Conservation (phyloP, 1,140 invertebrate genomes). For the Mizuhopecten yessoensis region DNA sequence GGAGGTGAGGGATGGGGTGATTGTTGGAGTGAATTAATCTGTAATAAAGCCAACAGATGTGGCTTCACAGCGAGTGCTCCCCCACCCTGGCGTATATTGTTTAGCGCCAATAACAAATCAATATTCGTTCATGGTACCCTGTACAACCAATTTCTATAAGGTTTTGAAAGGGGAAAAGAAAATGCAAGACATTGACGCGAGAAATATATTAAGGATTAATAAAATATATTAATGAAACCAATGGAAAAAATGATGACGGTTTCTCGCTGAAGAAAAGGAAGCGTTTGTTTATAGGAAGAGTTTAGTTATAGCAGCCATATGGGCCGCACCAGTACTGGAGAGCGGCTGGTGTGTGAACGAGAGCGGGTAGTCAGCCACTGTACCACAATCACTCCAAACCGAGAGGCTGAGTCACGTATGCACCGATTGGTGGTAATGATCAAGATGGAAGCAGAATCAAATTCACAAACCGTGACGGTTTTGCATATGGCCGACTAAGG, state of each 20-base stretch:
- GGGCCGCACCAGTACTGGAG: no score
- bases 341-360: not conserved
- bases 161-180: not conserved
- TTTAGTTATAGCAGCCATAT: slow-evolving; percentile 3
- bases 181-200: not conserved
- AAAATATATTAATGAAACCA: no score
- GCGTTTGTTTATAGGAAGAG: not conserved
- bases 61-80: not conserved
- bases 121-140: not conserved
- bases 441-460: not conserved
- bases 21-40: not conserved
- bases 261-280: not conserved
- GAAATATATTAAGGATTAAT: not conserved
- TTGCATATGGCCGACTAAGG: slow-evolving; percentile 3
- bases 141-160: not conserved
- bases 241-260: no score
- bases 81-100: not conserved
- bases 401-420: not conserved
- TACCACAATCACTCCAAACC: not conserved
- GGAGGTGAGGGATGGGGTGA: not conserved
- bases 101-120: not conserved
- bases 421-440: not conserved
- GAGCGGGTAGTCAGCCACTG: not conserved
- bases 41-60: not conserved
- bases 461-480: not conserved